Percentiles rank a stretch among this genome's conserved stretches.
These are phyloP conservation scores for Anneissia japonica DNA, from an alignment of 35 echinoderm and acorn worm genomes.

Conservation along the genomic window DNA sequence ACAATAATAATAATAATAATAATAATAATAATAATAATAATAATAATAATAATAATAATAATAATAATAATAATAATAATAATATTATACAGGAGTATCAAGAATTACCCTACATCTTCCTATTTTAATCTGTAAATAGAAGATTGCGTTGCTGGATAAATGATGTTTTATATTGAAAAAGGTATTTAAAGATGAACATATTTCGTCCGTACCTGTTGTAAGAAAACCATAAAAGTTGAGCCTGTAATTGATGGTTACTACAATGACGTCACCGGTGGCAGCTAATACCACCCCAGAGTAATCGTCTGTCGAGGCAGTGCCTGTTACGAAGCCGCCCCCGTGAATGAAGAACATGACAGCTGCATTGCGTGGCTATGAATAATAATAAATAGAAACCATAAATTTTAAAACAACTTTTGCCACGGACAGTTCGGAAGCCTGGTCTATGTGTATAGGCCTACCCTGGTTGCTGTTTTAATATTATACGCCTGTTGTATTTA, in stretches of 20 bases:
- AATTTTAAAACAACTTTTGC: neutral
- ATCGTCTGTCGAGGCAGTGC: constrained; percentile 34
- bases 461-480: neutral
- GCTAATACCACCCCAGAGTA: constrained; percentile 24
- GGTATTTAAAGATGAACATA: no score
- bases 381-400: neutral
- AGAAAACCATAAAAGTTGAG: constrained; percentile 50
- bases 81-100: no score
- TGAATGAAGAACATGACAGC: constrained; percentile 53
- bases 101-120: no score
- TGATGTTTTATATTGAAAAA: no score
- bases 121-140: no score
- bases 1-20: no score
- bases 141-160: no score
- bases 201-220: constrained; percentile 60
- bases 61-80: no score
- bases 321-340: constrained; percentile 31
- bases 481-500: neutral
- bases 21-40: no score
- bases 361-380: constrained; percentile 26
- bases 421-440: neutral
- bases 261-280: constrained; percentile 58
- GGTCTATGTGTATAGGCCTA: neutral
- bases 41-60: no score
- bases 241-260: constrained; percentile 64